Evolutionary conservation across 2,113 vertebrate species (phyloP).

Genomic region (Podilymbus podiceps): DNA sequence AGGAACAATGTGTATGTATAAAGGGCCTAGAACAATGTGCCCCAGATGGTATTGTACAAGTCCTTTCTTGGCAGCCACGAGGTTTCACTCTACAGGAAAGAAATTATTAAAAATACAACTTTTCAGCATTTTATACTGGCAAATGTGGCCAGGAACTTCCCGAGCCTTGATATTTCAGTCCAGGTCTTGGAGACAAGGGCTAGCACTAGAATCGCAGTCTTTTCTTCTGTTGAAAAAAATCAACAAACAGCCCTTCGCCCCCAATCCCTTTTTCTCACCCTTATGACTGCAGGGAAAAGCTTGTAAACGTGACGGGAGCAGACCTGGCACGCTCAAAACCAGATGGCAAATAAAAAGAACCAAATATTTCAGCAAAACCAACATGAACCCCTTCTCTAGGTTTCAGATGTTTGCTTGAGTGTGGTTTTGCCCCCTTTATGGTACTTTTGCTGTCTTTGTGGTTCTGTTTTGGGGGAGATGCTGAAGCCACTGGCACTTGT

Average conservation of each 20-base stretch:
- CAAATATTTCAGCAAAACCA: neutral
- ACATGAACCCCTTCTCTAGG: neutral
- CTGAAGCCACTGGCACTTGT: neutral
- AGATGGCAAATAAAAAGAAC: neutral
- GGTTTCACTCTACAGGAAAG: neutral
- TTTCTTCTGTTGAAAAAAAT: neutral
- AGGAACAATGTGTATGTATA: neutral
- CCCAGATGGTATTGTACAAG: neutral
- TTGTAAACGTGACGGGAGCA: neutral
- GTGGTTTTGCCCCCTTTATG: neutral
- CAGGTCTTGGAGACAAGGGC: neutral
- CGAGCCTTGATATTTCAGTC: neutral
- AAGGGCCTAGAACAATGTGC: conserved; percentile 35
- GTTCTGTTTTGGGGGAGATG: neutral
- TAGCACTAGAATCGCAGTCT: neutral
- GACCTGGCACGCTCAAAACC: neutral
- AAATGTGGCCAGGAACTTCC: neutral
- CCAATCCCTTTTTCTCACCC: neutral
- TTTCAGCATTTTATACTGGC: neutral
- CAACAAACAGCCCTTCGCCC: neutral
- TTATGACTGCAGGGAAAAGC: neutral
- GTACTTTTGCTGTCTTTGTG: neutral
- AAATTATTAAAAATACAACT: neutral
- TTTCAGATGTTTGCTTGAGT: neutral
- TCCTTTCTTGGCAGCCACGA: neutral